A percentile compares a stretch with the other conserved stretches of the same genome.
Conservation (phyloP, 2,888 invertebrate genomes). For the Teinopalpus imperialis region DNA sequence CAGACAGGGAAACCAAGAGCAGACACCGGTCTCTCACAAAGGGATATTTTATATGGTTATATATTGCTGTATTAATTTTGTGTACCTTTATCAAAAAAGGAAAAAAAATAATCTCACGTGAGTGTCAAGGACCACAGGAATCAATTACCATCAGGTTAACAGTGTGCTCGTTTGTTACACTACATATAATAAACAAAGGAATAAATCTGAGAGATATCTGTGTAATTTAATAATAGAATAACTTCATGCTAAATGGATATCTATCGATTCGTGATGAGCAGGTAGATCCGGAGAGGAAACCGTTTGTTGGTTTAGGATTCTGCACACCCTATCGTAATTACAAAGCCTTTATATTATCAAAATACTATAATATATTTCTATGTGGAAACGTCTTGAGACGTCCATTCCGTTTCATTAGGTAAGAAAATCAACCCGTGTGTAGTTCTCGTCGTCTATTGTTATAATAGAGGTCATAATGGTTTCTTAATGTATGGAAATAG, state of each 20-base stretch:
- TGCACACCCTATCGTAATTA: conserved; percentile 33
- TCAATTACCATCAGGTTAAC: no score
- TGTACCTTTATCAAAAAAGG: no score
- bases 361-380: conserved; percentile 8
- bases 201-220: no score
- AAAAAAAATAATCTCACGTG: no score
- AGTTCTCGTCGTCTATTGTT: background rate
- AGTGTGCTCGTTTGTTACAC: no score
- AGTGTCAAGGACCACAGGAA: no score
- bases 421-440: conserved; percentile 1
- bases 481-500: background rate
- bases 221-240: no score
- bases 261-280: conserved; percentile 10
- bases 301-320: conserved; percentile 35
- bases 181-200: no score
- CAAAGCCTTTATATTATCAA: conserved; percentile 33
- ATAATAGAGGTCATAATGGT: background rate
- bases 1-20: no score
- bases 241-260: conserved; percentile 5
- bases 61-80: no score
- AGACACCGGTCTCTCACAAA: no score
- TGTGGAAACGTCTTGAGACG: conserved; percentile 27
- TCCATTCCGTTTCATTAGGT: conserved; percentile 34
- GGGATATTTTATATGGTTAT: no score
- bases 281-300: conserved; percentile 4